Conservation (phyloP, 53 echinoderm and acorn worm species). For the Henricia sp. region DNA sequence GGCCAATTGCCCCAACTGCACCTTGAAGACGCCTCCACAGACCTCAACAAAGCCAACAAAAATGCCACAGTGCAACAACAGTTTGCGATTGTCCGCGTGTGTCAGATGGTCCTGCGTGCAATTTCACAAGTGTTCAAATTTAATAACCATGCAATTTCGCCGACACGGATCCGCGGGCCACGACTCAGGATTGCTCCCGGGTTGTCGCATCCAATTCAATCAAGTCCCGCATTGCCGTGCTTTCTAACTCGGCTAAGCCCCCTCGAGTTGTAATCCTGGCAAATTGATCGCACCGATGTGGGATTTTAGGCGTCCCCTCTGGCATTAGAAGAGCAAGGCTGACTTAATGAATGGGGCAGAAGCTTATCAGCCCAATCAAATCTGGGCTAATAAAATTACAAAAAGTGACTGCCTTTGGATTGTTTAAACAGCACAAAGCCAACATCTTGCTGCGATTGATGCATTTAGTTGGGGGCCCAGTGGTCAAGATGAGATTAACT, state of each 20-base stretch:
- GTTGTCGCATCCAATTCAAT: slow-evolving; percentile 37
- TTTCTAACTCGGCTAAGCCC: neutral
- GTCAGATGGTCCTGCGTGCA: slow-evolving; percentile 14
- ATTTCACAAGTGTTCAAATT: slow-evolving; percentile 41
- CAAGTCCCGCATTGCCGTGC: neutral
- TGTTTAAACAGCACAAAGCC: slow-evolving; percentile 19
- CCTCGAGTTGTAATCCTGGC: slow-evolving; percentile 27
- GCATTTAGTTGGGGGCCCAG: neutral
- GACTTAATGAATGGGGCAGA: slow-evolving; percentile 37
- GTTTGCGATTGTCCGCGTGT: neutral
- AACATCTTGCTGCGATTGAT: neutral
- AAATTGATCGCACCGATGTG: slow-evolving; percentile 28
- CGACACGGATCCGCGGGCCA: slow-evolving; percentile 5
- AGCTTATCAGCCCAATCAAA: slow-evolving; percentile 1
- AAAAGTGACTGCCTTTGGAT: slow-evolving; percentile 13
- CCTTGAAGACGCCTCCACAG: neutral
- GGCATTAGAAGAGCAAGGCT: slow-evolving; percentile 6
- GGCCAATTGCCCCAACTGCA: neutral
- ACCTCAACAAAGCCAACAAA: neutral
- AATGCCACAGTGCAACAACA: neutral
- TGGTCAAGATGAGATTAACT: neutral
- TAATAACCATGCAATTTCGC: slow-evolving; percentile 46
- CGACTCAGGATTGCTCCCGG: slow-evolving; percentile 5
- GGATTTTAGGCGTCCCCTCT: neutral
- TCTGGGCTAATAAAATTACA: slow-evolving; percentile 54